phyloP scores from a whole-genome alignment of 1,140 invertebrate species.

The Grapholita molesta region DNA sequence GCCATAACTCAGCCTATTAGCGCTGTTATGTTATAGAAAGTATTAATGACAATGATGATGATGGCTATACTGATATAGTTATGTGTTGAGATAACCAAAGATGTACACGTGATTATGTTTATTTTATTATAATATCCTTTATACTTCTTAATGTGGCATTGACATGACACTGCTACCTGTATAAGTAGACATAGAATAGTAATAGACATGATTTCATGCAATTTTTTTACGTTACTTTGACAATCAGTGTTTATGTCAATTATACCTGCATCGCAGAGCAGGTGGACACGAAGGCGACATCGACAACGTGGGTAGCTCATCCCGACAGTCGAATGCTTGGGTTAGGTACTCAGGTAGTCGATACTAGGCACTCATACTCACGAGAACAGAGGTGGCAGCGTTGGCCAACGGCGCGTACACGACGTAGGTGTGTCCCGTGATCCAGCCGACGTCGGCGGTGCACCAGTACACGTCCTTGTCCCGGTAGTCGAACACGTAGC shows the following conservation, averaged over 20 bases:
- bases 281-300: no score
- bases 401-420: conserved; percentile 97
- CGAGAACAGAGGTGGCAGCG: conserved; percentile 94
- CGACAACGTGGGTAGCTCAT: no score
- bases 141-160: not conserved
- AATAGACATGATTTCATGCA: no score
- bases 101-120: not conserved
- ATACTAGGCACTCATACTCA: conserved; percentile 71
- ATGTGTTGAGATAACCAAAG: not conserved
- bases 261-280: no score
- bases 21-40: not conserved
- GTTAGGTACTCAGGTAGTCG: no score
- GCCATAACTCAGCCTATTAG: not conserved
- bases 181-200: no score
- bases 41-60: not conserved
- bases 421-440: conserved; percentile 97
- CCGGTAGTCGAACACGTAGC: conserved; percentile 97
- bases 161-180: not conserved
- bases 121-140: not conserved
- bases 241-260: no score
- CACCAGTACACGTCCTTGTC: conserved; percentile 97
- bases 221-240: no score
- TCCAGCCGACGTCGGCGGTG: conserved; percentile 99
- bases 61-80: not conserved
- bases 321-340: no score